Percentiles rank a stretch among this genome's conserved stretches.
phyloP scores from a whole-genome alignment of 1,140 invertebrate genomes.

The Caenorhabditis brenneri region DNA sequence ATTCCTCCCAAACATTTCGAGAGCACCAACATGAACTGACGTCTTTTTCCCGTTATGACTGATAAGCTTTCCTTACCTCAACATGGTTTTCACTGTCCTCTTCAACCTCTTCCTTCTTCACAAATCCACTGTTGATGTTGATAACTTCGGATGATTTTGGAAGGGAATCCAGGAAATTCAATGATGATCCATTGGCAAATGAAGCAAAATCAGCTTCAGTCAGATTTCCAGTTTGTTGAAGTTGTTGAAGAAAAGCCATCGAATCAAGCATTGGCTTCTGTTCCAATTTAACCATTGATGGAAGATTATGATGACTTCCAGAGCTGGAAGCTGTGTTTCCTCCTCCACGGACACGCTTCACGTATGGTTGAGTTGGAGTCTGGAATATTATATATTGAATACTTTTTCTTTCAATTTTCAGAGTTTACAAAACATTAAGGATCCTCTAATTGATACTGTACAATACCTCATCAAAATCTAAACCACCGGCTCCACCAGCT shows the following conservation, averaged over 20 bases:
- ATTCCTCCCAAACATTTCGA: not conserved
- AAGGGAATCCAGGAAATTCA: slow-evolving; percentile 53
- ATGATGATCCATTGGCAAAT: slow-evolving; percentile 1
- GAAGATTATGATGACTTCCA: not conserved
- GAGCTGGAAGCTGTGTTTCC: not conserved
- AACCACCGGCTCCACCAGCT: not conserved
- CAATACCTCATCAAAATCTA: slow-evolving; percentile 42
- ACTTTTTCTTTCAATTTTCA: too few species aligned
- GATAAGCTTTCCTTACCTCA: slow-evolving; percentile 25
- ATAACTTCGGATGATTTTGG: slow-evolving; percentile 55
- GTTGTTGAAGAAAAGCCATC: slow-evolving; percentile 45
- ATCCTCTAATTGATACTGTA: too few species aligned
- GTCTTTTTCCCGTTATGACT: not conserved
- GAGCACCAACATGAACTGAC: not conserved
- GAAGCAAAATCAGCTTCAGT: not conserved
- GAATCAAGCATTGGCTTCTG: slow-evolving; percentile 28
- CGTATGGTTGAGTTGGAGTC: slow-evolving; percentile 58
- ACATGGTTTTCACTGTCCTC: slow-evolving; percentile 42
- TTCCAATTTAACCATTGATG: slow-evolving; percentile 6
- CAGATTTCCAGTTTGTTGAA: not conserved
- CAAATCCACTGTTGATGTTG: slow-evolving; percentile 53
- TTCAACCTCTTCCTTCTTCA: slow-evolving; percentile 32
- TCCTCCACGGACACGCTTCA: slow-evolving; percentile 52
- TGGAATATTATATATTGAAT: slow-evolving; percentile 43
- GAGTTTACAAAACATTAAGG: too few species aligned